These are phyloP conservation scores for Trachelus troglodyta DNA, from an alignment of 2,888 invertebrate species.

Conservation along the genomic window DNA sequence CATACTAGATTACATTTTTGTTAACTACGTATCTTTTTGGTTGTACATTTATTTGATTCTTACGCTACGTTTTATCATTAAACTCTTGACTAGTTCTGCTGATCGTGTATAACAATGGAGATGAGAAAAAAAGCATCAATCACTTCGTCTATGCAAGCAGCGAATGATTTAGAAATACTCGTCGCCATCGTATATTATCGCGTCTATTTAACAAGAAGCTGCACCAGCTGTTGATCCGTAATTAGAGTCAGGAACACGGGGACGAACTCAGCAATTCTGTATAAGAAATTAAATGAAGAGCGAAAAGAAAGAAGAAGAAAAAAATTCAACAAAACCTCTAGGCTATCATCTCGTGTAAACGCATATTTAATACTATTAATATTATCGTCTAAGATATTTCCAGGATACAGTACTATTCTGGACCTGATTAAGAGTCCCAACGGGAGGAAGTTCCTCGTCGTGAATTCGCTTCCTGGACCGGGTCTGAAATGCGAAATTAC, in stretches of 20 bases:
- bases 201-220: not conserved
- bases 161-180: not conserved
- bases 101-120: not conserved
- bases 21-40: not conserved
- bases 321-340: slow-evolving; percentile 27
- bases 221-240: not conserved
- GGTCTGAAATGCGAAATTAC: not conserved
- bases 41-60: not conserved
- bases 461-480: not conserved
- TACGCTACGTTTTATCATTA: not conserved
- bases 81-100: not conserved
- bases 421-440: slow-evolving; percentile 42
- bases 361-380: slow-evolving; percentile 55
- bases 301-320: not conserved
- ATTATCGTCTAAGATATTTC: slow-evolving; percentile 54
- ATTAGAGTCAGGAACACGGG: slow-evolving; percentile 7
- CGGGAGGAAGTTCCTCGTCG: not conserved
- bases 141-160: not conserved
- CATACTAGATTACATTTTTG: not conserved
- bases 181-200: not conserved
- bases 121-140: not conserved
- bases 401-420: slow-evolving; percentile 56
- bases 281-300: slow-evolving; percentile 11
- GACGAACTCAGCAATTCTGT: slow-evolving; percentile 19
- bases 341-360: slow-evolving; percentile 54